These are phyloP conservation scores for Eulemur albifrons DNA, from an alignment of 2,797 vertebrate species.

Conservation along the genomic window DNA sequence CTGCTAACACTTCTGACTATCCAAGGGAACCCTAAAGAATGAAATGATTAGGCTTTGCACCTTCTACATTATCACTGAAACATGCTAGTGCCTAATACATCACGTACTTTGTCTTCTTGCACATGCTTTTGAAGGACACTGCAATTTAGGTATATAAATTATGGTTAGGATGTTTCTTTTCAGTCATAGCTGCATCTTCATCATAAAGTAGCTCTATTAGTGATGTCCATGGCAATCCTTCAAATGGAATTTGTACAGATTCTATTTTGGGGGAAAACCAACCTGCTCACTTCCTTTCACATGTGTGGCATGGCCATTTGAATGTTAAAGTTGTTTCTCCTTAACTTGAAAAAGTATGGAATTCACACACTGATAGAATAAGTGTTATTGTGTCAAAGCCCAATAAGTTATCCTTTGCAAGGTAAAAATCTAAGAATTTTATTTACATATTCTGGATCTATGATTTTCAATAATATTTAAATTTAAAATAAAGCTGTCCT, in stretches of 20 bases:
- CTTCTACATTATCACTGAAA: background rate
- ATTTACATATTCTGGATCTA: background rate
- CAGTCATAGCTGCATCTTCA: background rate
- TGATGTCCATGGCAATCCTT: background rate
- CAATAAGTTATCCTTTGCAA: background rate
- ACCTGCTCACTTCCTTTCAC: background rate
- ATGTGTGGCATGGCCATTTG: background rate
- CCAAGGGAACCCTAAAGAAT: background rate
- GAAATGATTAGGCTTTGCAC: background rate
- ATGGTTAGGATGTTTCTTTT: background rate
- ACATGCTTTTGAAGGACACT: background rate
- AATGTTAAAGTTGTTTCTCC: background rate
- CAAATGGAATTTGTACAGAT: background rate
- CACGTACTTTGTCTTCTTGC: background rate
- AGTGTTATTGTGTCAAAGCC: background rate
- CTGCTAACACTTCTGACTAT: background rate
- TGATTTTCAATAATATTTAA: background rate
- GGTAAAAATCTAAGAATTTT: conserved; percentile 11
- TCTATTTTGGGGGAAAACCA: background rate
- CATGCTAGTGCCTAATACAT: background rate
- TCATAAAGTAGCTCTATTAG: background rate
- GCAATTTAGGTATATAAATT: background rate
- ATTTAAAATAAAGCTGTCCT: conserved; percentile 18
- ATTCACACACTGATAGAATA: background rate
- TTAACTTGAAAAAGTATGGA: background rate